Evolutionary conservation across 2,888 invertebrate genomes (phyloP).

Genomic region (Enchytraeus crypticus): DNA sequence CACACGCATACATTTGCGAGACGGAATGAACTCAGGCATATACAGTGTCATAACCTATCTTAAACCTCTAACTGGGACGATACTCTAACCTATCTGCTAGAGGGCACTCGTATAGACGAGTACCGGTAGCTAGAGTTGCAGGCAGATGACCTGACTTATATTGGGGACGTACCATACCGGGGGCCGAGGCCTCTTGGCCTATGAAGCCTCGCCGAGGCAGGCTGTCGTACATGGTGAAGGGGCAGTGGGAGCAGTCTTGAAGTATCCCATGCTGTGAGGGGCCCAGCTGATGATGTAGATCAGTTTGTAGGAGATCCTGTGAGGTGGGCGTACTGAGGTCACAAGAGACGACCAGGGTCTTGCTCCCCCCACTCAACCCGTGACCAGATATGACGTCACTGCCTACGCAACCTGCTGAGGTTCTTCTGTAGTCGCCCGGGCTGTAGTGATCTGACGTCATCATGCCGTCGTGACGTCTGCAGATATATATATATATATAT

Average conservation of each 20-base stretch:
- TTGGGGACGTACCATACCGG: neutral
- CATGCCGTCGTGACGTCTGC: slow-evolving; percentile 9
- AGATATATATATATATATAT: no score
- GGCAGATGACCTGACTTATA: neutral
- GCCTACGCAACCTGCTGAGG: neutral
- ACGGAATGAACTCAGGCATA: no score
- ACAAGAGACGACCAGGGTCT: slow-evolving; percentile 9
- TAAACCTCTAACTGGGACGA: no score
- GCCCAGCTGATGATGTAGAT: neutral
- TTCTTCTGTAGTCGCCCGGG: neutral
- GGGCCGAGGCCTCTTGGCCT: neutral
- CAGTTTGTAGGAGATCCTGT: neutral
- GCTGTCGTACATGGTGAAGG: slow-evolving; percentile 5
- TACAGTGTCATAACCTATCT: no score
- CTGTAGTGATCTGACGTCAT: neutral
- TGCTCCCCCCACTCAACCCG: neutral
- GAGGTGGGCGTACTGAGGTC: slow-evolving; percentile 5
- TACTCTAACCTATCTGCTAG: neutral
- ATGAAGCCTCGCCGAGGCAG: neutral
- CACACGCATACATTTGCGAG: no score
- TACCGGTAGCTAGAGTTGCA: neutral
- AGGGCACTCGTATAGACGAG: neutral
- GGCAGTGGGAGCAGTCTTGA: neutral
- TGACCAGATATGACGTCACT: neutral
- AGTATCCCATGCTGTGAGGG: neutral